These are phyloP conservation scores for Esperia sulphurella DNA, from an alignment of 2,888 invertebrate species.

Conservation along the genomic window DNA sequence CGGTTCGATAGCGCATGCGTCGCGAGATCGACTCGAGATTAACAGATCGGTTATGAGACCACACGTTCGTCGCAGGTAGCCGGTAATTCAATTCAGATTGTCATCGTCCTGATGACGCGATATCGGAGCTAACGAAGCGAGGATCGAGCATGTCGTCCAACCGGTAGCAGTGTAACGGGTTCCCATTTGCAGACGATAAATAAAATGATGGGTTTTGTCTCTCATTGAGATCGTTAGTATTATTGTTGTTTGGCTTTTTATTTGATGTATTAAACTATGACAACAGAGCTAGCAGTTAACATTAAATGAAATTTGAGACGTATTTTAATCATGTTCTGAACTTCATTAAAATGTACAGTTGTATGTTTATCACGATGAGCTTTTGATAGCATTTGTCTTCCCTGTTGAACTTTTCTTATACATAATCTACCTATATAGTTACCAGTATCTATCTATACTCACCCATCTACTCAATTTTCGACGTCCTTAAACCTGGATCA, in stretches of 20 bases:
- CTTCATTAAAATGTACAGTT: no score
- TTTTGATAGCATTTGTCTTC: no score
- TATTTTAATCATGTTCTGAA: no score
- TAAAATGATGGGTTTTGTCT: conserved; percentile 33
- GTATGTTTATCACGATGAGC: no score
- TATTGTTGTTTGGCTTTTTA: conserved; percentile 3
- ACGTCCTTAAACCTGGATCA: conserved; percentile 42
- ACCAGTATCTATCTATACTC: background rate
- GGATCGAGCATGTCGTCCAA: conserved; percentile 45
- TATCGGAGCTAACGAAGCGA: conserved; percentile 71
- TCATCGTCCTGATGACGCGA: conserved; percentile 74
- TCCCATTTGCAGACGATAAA: conserved; percentile 39
- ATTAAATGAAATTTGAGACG: no score
- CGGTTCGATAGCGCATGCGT: conserved; percentile 63
- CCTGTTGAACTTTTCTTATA: no score
- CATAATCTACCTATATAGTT: background rate
- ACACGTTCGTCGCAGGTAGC: conserved; percentile 75
- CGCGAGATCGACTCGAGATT: conserved; percentile 69
- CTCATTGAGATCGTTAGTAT: conserved; percentile 17
- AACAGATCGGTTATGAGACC: conserved; percentile 68
- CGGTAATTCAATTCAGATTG: conserved; percentile 77
- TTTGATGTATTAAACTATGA: conserved; percentile 2
- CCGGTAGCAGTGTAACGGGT: conserved; percentile 62
- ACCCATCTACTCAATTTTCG: background rate
- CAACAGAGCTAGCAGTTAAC: background rate